Percentiles rank a stretch among this genome's conserved stretches.
phyloP scores from a whole-genome alignment of 1,140 invertebrate genomes.

The Lepidurus packardi region DNA sequence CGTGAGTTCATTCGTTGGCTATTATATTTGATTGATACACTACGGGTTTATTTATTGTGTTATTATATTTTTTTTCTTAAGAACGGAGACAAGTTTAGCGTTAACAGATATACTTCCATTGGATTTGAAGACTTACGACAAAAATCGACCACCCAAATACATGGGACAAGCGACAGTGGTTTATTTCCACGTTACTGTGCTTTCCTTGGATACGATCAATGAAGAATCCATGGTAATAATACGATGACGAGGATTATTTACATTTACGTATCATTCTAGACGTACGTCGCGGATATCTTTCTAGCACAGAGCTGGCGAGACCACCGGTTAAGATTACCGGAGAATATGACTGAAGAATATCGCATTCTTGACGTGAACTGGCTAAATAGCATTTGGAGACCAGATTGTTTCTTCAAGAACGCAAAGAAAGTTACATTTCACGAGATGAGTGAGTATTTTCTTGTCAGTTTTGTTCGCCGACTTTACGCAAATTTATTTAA shows the following conservation, averaged over 20 bases:
- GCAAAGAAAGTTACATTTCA: slow-evolving; percentile 88
- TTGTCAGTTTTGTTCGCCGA: not conserved
- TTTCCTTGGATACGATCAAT: slow-evolving; percentile 80
- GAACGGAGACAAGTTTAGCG: slow-evolving; percentile 38
- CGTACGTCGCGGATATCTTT: slow-evolving; percentile 86
- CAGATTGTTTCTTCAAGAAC: slow-evolving; percentile 89
- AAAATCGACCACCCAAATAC: slow-evolving; percentile 78
- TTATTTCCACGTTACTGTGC: slow-evolving; percentile 81
- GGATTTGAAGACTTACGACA: slow-evolving; percentile 79
- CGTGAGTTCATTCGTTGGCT: not conserved
- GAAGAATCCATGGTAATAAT: slow-evolving; percentile 79
- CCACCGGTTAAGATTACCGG: slow-evolving; percentile 71
- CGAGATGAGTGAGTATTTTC: slow-evolving; percentile 65
- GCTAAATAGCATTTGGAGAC: slow-evolving; percentile 84
- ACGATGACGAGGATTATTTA: not conserved
- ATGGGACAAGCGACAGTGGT: slow-evolving; percentile 70
- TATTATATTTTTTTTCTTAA: slow-evolving; percentile 30
- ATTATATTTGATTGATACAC: no score
- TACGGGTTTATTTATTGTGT: not conserved
- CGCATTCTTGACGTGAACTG: slow-evolving; percentile 82
- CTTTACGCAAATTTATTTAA: not conserved
- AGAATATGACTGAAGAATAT: slow-evolving; percentile 89
- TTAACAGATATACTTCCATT: slow-evolving; percentile 73
- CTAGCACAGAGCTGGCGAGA: slow-evolving; percentile 86
- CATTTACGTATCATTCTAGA: slow-evolving; percentile 51